phyloP scores from a whole-genome alignment of 2,113 vertebrate genomes.

The Podarcis muralis region DNA sequence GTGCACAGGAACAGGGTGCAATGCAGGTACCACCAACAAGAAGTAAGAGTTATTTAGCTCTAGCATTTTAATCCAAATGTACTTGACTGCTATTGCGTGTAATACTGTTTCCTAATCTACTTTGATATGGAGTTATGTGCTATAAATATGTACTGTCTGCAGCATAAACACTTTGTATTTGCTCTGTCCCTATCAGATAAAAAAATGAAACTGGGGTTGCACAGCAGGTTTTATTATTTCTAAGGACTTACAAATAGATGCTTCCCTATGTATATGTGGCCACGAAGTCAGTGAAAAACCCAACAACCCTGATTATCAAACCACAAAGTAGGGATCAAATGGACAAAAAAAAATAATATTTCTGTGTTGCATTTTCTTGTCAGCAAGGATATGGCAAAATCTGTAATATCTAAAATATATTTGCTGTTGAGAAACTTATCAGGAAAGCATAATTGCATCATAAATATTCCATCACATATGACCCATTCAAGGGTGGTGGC shows the following conservation, averaged over 20 bases:
- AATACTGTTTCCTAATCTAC: background rate
- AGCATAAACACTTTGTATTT: background rate
- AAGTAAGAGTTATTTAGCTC: background rate
- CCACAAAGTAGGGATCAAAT: background rate
- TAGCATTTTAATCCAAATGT: background rate
- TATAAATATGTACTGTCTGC: background rate
- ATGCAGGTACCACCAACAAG: background rate
- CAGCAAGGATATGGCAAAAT: too few species aligned
- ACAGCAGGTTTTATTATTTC: background rate
- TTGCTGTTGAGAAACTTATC: background rate
- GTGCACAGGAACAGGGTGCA: background rate
- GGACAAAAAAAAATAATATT: background rate
- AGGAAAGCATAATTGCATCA: background rate
- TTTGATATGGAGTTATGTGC: background rate
- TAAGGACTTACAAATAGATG: background rate
- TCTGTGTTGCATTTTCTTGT: background rate
- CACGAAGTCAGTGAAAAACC: background rate
- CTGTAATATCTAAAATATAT: background rate
- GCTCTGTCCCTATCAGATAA: background rate
- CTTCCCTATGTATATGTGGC: background rate
- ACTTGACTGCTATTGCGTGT: background rate
- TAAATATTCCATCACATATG: fast-evolving
- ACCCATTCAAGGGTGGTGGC: fast-evolving
- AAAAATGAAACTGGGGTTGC: background rate
- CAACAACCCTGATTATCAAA: background rate